Evolutionary conservation across 2,113 vertebrate species (phyloP).

Genomic region (Atractosteus spatula): DNA sequence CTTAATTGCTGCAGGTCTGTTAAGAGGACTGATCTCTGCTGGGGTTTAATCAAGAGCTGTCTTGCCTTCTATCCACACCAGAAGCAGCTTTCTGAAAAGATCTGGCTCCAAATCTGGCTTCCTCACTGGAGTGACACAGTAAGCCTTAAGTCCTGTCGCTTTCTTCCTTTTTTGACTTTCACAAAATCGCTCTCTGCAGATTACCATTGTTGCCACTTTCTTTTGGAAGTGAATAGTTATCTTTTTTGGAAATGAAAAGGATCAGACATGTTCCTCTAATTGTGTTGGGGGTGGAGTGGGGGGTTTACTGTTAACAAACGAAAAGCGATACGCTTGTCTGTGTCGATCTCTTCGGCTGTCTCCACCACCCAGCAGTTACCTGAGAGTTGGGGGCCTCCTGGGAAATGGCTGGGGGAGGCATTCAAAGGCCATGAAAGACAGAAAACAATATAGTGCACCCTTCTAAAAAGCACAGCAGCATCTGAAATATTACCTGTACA

Average conservation of each 20-base stretch:
- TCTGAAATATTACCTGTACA: slow-evolving; percentile 52
- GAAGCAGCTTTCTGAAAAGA: too few species aligned
- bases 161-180: slow-evolving; percentile 30
- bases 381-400: slow-evolving; percentile 73
- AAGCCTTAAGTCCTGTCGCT: not conserved
- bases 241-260: slow-evolving; percentile 44
- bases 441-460: slow-evolving; percentile 72
- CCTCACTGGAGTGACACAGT: slow-evolving; percentile 19
- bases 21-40: too few species aligned
- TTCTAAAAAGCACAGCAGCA: slow-evolving; percentile 50
- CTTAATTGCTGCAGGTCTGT: too few species aligned
- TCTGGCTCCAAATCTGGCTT: not conserved
- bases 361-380: slow-evolving; percentile 73
- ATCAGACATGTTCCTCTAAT: slow-evolving; percentile 50
- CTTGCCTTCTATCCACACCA: too few species aligned
- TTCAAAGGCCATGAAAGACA: slow-evolving; percentile 72
- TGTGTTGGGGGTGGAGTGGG: slow-evolving; percentile 44
- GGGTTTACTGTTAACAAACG: slow-evolving; percentile 30
- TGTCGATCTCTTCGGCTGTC: slow-evolving; percentile 69
- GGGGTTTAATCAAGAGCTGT: too few species aligned
- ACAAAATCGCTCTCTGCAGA: slow-evolving; percentile 53
- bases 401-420: slow-evolving; percentile 70
- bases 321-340: slow-evolving; percentile 78
- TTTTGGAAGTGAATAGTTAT: slow-evolving; percentile 42
- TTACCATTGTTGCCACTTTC: slow-evolving; percentile 48